Base-by-base conservation (phyloP, 2,888 invertebrate species). In the Andrena bicolor region DNA sequence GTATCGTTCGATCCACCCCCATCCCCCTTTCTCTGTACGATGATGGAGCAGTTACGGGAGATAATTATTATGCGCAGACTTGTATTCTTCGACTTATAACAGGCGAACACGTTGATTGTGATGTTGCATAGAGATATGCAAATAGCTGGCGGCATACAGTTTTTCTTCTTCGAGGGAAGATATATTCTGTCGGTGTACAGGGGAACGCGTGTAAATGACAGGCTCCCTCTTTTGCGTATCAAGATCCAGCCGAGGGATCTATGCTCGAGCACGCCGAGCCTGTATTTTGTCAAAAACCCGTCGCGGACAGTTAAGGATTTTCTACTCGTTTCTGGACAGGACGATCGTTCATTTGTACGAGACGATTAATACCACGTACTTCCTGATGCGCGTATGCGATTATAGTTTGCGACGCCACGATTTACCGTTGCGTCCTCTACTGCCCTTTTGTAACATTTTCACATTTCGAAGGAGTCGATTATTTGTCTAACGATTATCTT, bases 31-130 rank as follows among this genome's bases (percentile, higher is more conserved):
- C n/a, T 58, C 30, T 23, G 35, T 61, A 58, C 64, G 75, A 72
- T 51, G 56, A 64, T 32, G 70, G 49, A 68, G 26, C 32, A 61
- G 63, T 51, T 41, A 51, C 56, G 64, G 10, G 49, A 41, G 41
- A 41, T 41, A 41, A 41, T 41, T 41, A 61, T 64, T 58, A 28
- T 53, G 58, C 51, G 60, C 51, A 58, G 61, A 66, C 51, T 76
- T 76, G 51, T 71, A 61, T 82, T 61, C 56, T 71, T 77, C 41
- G 20, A 71, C 64, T 30, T 82, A 60, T 80, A 82, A 83, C 73
- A 5, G 41, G 41, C 41, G 41, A 41, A 75, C 76, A 86, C 69
- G 74, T 85, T 83, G 70, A 88, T 90, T 90, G 88, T 89, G 88
- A 90, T 88, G 82, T 89, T 64, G 32, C n/a, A 51, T 32, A n/a